These are phyloP conservation scores for Xylota segnis DNA, from an alignment of 2,888 invertebrate genomes.

Conservation along the genomic window DNA sequence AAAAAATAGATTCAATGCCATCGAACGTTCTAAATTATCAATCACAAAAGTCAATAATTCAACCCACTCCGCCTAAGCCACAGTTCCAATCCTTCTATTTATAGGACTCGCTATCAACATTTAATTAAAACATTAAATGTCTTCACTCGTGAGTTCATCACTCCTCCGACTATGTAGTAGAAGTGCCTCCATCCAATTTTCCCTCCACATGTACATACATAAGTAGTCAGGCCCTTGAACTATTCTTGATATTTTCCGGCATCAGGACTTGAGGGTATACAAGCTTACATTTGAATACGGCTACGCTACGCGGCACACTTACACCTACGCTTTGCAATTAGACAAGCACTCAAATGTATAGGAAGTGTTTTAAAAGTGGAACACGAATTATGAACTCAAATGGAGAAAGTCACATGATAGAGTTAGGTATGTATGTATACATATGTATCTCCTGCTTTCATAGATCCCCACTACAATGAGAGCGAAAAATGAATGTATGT, in stretches of 20 bases:
- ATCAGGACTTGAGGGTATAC: slow-evolving; percentile 30
- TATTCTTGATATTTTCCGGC: slow-evolving; percentile 45
- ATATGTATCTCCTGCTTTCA: slow-evolving; percentile 23
- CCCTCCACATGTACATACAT: neutral
- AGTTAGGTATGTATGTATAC: neutral
- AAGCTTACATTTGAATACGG: neutral
- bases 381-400: slow-evolving; percentile 51
- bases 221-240: slow-evolving; percentile 22
- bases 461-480: slow-evolving; percentile 12
- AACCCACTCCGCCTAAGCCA: too few relatives aligned
- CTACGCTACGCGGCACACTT: neutral
- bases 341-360: slow-evolving; percentile 29
- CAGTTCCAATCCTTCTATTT: neutral
- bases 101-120: neutral
- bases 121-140: slow-evolving; percentile 19
- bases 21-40: neutral
- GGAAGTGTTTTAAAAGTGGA: slow-evolving; percentile 11
- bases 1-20: too few relatives aligned
- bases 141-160: slow-evolving; percentile 39
- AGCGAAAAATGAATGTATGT: slow-evolving; percentile 51
- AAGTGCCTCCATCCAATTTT: neutral
- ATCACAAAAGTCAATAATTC: neutral
- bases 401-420: slow-evolving; percentile 33
- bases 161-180: neutral
- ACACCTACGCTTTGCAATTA: slow-evolving; percentile 36